Evolutionary conservation across 2,113 vertebrate species (phyloP).

Genomic region (Coryphaenoides rupestris): DNA sequence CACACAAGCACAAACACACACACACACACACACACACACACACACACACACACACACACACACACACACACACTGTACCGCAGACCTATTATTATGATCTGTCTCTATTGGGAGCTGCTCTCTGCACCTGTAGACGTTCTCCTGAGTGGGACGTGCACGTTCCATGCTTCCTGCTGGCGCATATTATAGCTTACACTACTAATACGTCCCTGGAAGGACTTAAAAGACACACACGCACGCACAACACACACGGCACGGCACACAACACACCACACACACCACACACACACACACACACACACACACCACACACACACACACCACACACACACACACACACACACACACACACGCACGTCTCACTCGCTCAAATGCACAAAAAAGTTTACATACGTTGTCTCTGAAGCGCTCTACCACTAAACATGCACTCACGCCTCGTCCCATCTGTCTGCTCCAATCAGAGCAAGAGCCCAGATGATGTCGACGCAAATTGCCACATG

Average conservation of each 20-base stretch:
- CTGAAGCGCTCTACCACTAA: slow-evolving; percentile 13
- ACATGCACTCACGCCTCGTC: slow-evolving; percentile 13
- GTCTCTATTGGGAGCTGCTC: slow-evolving; percentile 37
- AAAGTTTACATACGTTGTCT: slow-evolving; percentile 18
- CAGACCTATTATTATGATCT: slow-evolving; percentile 22
- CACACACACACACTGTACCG: slow-evolving; percentile 39
- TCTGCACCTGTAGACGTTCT: slow-evolving; percentile 7
- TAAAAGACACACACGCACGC: slow-evolving; percentile 25
- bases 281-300: too few relatives aligned
- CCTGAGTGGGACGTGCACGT: too few relatives aligned
- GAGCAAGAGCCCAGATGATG: slow-evolving; percentile 63
- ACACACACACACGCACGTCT: slow-evolving; percentile 4
- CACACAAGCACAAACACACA: too few relatives aligned
- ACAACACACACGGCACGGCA: slow-evolving; percentile 6
- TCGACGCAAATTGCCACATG: slow-evolving; percentile 63
- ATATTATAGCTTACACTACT: slow-evolving; percentile 13
- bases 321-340: slow-evolving; percentile 30
- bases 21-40: too few relatives aligned
- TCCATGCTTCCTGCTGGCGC: too few relatives aligned
- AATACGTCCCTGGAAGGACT: slow-evolving; percentile 14
- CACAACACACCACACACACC: slow-evolving; percentile 6
- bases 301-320: slow-evolving; percentile 13
- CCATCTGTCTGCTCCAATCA: slow-evolving; percentile 57
- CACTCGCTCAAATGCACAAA: too few relatives aligned
- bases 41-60: too few relatives aligned